phyloP scores from a whole-genome alignment of 2,797 vertebrate species.

The Xenops minutus region DNA sequence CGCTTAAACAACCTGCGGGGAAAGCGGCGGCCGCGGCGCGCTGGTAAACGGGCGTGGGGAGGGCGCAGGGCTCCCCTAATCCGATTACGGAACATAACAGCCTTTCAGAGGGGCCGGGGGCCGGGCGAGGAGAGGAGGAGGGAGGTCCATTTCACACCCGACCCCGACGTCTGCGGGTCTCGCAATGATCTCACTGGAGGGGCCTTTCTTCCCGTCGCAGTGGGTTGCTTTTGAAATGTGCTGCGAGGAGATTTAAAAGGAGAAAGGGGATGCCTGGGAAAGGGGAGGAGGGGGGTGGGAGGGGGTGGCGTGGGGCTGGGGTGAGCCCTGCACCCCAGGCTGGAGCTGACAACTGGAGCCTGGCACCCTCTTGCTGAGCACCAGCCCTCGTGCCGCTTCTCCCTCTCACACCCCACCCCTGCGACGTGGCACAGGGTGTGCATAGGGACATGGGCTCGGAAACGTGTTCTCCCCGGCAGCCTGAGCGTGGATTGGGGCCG shows the following conservation, averaged over 20 bases:
- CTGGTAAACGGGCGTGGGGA: background rate
- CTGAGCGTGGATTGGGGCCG: background rate
- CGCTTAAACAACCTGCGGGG: background rate
- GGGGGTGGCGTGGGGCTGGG: fast-evolving
- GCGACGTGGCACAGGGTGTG: background rate
- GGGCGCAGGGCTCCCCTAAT: conserved; percentile 25
- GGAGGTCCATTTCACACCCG: conserved; percentile 17
- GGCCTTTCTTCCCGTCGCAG: background rate
- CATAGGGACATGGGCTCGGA: fast-evolving
- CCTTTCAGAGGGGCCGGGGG: background rate
- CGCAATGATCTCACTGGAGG: conserved; percentile 42
- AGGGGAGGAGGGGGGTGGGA: background rate
- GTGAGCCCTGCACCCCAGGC: background rate
- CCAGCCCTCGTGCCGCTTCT: fast-evolving
- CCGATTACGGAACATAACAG: conserved; percentile 57
- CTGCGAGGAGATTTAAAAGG: background rate
- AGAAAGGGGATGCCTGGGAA: conserved; percentile 14
- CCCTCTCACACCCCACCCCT: background rate
- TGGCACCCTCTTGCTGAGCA: background rate
- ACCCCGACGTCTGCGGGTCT: conserved; percentile 4
- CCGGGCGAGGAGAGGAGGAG: background rate
- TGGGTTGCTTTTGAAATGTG: conserved; percentile 12
- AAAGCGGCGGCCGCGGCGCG: background rate
- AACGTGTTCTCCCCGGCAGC: fast-evolving
- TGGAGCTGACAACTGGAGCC: background rate